Conservation (phyloP, 2,797 vertebrate species). For the Lophius americanus region DNA sequence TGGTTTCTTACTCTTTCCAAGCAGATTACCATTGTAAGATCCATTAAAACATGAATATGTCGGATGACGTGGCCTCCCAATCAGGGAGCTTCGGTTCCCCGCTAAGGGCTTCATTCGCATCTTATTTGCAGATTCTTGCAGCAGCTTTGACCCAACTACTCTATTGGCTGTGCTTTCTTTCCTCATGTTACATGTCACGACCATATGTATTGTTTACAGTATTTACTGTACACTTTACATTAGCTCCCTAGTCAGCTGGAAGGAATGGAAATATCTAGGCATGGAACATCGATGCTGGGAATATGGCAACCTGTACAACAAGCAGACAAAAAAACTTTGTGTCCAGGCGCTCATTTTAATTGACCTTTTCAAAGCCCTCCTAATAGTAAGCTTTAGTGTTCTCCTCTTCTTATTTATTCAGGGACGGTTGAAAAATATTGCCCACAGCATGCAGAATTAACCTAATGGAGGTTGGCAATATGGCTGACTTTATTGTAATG, state of each 20-base stretch:
- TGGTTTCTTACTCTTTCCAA: conserved; percentile 45
- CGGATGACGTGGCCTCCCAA: conserved; percentile 54
- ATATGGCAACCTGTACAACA: conserved; percentile 60
- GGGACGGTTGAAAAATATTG: conserved; percentile 32
- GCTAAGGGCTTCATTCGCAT: conserved; percentile 69
- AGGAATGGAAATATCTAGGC: conserved; percentile 47
- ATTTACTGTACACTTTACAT: conserved; percentile 24
- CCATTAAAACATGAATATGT: conserved; percentile 55
- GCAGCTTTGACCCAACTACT: conserved; percentile 43
- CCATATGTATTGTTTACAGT: conserved; percentile 42
- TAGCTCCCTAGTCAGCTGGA: conserved; percentile 43
- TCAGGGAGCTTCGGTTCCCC: conserved; percentile 65
- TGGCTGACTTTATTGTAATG: not conserved
- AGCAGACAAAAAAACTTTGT: conserved; percentile 64
- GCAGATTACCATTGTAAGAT: conserved; percentile 50
- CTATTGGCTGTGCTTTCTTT: conserved; percentile 8
- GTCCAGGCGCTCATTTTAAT: conserved; percentile 65
- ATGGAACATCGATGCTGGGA: conserved; percentile 47
- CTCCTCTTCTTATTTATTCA: conserved; percentile 53
- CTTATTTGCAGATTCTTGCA: conserved; percentile 48
- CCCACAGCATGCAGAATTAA: conserved; percentile 52
- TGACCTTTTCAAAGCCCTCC: conserved; percentile 70
- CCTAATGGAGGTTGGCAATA: conserved; percentile 2
- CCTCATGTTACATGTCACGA: conserved; percentile 33
- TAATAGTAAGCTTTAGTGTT: conserved; percentile 53